These are phyloP conservation scores for Muntiacus reevesi DNA, from an alignment of 2,113 vertebrate species.

Conservation along the genomic window DNA sequence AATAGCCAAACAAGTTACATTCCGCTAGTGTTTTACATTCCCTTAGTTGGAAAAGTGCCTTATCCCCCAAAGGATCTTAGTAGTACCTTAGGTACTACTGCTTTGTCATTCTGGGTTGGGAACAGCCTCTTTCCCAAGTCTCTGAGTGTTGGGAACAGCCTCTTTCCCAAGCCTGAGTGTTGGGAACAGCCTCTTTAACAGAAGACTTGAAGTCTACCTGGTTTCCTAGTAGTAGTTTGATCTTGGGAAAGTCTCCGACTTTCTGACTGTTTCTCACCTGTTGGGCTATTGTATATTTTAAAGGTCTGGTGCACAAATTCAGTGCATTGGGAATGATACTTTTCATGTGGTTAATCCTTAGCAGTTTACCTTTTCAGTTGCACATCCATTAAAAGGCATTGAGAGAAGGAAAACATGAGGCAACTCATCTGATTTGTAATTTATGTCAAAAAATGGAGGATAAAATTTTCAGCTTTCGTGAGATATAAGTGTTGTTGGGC, in stretches of 20 bases:
- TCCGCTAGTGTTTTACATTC: not conserved
- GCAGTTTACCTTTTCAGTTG: not conserved
- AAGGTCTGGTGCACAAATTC: not conserved
- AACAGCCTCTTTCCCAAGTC: not conserved
- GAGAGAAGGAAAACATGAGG: not conserved
- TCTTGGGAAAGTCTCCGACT: not conserved
- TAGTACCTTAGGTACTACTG: not conserved
- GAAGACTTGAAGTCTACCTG: not conserved
- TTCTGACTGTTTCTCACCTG: not conserved
- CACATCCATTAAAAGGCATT: not conserved
- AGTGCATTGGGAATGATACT: not conserved
- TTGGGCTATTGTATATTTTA: not conserved
- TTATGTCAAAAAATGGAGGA: not conserved
- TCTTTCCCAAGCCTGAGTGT: not conserved
- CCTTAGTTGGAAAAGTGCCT: not conserved
- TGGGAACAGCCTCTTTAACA: not conserved
- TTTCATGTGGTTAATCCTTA: not conserved
- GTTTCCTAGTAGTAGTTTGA: not conserved
- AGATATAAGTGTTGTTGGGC: not conserved
- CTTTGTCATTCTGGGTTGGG: not conserved
- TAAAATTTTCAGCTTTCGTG: not conserved
- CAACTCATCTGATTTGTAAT: not conserved
- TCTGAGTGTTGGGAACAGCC: not conserved
- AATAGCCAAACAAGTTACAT: not conserved
- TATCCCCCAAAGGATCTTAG: not conserved